A percentile compares a stretch with the other conserved stretches of the same genome.
phyloP scores from a whole-genome alignment of 2,797 vertebrate species.

The Lutjanus argentimaculatus region DNA sequence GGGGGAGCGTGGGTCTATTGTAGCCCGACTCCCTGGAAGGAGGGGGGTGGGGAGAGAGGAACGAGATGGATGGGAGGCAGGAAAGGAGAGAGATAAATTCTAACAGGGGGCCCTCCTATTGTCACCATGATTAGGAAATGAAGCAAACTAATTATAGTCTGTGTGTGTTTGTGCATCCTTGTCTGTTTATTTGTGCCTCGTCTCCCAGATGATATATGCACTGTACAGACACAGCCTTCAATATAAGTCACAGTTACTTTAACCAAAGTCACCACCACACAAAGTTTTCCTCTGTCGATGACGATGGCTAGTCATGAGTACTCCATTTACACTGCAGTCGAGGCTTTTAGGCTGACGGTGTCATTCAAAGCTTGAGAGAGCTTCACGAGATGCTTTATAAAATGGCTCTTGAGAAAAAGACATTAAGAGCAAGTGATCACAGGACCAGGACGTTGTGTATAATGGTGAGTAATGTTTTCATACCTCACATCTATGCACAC shows the following conservation, averaged over 20 bases:
- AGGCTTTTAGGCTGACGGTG: constrained; percentile 48
- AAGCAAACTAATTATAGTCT: constrained; percentile 65
- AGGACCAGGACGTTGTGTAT: constrained; percentile 17
- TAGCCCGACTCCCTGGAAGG: constrained; percentile 47
- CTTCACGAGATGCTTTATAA: constrained; percentile 37
- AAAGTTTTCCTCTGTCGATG: constrained; percentile 7
- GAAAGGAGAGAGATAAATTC: constrained; percentile 54
- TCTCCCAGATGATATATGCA: constrained; percentile 39
- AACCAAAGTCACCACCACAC: constrained; percentile 50
- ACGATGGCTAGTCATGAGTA: not conserved
- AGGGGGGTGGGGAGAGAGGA: constrained; percentile 9
- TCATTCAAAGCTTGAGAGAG: constrained; percentile 37
- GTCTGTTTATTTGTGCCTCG: constrained; percentile 35
- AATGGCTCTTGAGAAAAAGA: constrained; percentile 29
- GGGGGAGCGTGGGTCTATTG: constrained; percentile 44
- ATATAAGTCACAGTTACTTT: constrained; percentile 34
- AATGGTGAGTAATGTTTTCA: constrained; percentile 35
- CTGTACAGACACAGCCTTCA: not conserved
- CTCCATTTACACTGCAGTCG: constrained; percentile 35
- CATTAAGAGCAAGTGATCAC: constrained; percentile 34
- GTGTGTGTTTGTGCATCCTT: constrained; percentile 33
- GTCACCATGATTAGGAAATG: constrained; percentile 64
- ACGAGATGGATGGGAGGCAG: constrained; percentile 45
- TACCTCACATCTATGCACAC: constrained; percentile 21
- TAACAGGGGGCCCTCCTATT: constrained; percentile 58